Percentiles rank a stretch among this genome's conserved stretches.
These are phyloP conservation scores for Neomorphus geoffroyi DNA, from an alignment of 2,797 vertebrate genomes.

Conservation along the genomic window DNA sequence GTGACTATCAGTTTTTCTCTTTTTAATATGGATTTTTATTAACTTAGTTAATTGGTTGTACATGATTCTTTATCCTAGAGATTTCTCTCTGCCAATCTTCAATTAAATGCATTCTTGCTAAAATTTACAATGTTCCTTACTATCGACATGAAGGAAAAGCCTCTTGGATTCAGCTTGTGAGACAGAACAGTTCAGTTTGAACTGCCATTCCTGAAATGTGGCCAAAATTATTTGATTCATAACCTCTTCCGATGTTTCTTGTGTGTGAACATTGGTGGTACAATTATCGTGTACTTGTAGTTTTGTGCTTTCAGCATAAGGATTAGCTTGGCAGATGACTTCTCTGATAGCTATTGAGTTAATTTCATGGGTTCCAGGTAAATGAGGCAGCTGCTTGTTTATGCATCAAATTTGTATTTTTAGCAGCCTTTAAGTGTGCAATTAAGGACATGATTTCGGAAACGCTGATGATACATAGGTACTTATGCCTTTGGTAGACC, in stretches of 20 bases:
- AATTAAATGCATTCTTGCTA: background rate
- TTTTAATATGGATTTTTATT: background rate
- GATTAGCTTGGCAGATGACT: constrained; percentile 35
- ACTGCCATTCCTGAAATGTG: constrained; percentile 22
- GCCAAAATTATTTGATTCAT: constrained; percentile 7
- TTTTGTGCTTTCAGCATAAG: constrained; percentile 11
- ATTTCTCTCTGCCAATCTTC: background rate
- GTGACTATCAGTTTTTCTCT: background rate
- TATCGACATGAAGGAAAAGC: background rate
- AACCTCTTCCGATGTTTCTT: background rate
- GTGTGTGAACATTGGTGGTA: background rate
- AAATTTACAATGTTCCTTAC: background rate
- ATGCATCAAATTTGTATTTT: background rate
- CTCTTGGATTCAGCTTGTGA: background rate
- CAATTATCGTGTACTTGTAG: background rate
- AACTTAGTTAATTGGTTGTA: background rate
- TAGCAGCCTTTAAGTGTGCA: background rate
- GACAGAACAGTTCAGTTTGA: constrained; percentile 31
- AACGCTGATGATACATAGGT: background rate
- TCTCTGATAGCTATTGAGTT: constrained; percentile 49
- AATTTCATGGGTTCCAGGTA: constrained; percentile 43
- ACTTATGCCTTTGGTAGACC: background rate
- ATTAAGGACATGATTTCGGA: background rate
- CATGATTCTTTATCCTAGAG: background rate
- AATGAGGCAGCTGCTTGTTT: constrained; percentile 61